These are phyloP conservation scores for Tubulanus polymorphus DNA, from an alignment of 2,888 invertebrate species.

Conservation along the genomic window DNA sequence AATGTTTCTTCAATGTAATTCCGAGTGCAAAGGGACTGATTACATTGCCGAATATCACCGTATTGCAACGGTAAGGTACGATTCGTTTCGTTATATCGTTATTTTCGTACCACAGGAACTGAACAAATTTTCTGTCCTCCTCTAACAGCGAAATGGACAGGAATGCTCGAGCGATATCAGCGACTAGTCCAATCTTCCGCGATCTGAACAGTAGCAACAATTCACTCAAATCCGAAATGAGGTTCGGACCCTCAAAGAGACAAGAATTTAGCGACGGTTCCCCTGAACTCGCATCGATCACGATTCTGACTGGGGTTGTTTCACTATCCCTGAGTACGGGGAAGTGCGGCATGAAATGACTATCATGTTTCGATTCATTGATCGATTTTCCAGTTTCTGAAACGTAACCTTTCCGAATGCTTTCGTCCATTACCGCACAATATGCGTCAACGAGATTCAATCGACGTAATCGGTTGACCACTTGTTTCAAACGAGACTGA, in stretches of 20 bases:
- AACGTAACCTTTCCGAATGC: neutral
- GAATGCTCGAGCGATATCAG: neutral
- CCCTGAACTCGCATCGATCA: neutral
- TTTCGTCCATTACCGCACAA: neutral
- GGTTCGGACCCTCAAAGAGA: neutral
- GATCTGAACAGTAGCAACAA: neutral
- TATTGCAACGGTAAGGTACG: constrained; percentile 9
- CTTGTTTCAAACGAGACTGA: neutral
- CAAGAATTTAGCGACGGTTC: neutral
- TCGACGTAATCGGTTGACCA: neutral
- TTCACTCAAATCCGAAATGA: neutral
- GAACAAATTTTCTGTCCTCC: neutral
- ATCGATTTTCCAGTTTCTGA: neutral
- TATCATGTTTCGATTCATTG: neutral
- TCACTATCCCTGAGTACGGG: neutral
- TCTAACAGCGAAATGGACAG: neutral
- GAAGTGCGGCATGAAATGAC: neutral
- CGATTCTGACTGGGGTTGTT: neutral
- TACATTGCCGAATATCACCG: constrained; percentile 14
- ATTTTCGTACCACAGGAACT: neutral
- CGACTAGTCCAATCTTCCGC: neutral
- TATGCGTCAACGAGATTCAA: neutral
- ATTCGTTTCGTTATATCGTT: neutral
- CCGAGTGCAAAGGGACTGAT: neutral
- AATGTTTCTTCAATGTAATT: neutral